Conservation (phyloP, 2,888 invertebrate genomes). For the Eurois occulta region DNA sequence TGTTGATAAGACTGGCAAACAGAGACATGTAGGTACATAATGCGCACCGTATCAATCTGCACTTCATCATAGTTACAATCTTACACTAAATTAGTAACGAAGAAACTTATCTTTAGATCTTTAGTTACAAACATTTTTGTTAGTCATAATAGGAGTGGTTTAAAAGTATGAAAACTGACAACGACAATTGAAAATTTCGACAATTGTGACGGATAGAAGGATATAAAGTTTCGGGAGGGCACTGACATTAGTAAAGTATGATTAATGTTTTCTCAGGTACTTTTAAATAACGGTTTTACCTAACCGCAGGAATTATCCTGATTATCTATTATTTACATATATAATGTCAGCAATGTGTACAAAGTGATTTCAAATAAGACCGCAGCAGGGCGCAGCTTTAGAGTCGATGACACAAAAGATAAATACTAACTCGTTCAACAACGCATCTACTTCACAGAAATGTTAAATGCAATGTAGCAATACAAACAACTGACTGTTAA, state of each 20-base stretch:
- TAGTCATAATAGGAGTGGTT: slow-evolving; percentile 22
- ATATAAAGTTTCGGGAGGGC: slow-evolving; percentile 3
- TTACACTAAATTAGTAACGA: slow-evolving; percentile 44
- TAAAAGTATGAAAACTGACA: slow-evolving; percentile 8
- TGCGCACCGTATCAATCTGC: slow-evolving; percentile 68
- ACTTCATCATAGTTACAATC: slow-evolving; percentile 54
- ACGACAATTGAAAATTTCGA: no score
- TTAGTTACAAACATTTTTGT: slow-evolving; percentile 37
- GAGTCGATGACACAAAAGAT: slow-evolving; percentile 58
- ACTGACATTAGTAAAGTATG: slow-evolving; percentile 24
- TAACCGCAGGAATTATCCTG: slow-evolving; percentile 38
- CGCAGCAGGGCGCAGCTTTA: slow-evolving; percentile 21
- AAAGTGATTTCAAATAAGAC: slow-evolving; percentile 45
- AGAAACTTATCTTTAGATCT: slow-evolving; percentile 30
- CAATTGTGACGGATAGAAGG: not conserved
- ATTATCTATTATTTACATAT: slow-evolving; percentile 48
- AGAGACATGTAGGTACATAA: slow-evolving; percentile 56
- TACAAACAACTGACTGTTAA: slow-evolving; percentile 42
- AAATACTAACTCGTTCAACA: slow-evolving; percentile 53
- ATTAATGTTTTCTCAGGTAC: slow-evolving; percentile 4
- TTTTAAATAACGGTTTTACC: slow-evolving; percentile 31
- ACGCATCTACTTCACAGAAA: slow-evolving; percentile 46
- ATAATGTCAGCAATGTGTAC: slow-evolving; percentile 36
- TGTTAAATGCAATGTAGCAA: slow-evolving; percentile 46
- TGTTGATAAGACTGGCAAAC: slow-evolving; percentile 69